phyloP scores from a whole-genome alignment of 2,888 invertebrate genomes.

The Megamerina dolium region DNA sequence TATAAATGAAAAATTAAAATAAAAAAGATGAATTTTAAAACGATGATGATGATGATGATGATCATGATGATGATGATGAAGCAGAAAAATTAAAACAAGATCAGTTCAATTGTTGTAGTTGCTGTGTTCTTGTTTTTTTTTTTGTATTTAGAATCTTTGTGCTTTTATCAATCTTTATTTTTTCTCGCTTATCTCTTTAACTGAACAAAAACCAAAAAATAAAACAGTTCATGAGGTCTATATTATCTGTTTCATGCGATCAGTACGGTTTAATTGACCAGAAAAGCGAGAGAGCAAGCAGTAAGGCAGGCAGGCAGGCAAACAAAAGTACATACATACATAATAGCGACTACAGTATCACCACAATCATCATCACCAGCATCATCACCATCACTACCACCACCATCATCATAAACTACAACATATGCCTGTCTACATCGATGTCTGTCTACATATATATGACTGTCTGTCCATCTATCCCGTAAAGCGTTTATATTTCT shows the following conservation, averaged over 20 bases:
- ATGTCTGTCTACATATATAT: too few relatives aligned
- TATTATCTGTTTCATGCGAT: slow-evolving; percentile 43
- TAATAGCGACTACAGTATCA: too few relatives aligned
- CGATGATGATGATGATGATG: too few relatives aligned
- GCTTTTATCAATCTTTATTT: slow-evolving; percentile 40
- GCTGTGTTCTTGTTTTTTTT: slow-evolving; percentile 6
- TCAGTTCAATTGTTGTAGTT: slow-evolving; percentile 8
- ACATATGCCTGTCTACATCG: too few relatives aligned
- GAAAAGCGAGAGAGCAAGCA: slow-evolving; percentile 8
- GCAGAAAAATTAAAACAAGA: too few relatives aligned
- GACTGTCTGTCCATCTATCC: slow-evolving; percentile 1
- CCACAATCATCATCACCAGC: slow-evolving; percentile 10
- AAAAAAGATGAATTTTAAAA: slow-evolving; percentile 5
- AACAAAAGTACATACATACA: too few relatives aligned
- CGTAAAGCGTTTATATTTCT: neutral
- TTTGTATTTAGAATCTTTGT: slow-evolving; percentile 25
- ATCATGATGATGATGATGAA: too few relatives aligned
- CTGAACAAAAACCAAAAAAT: too few relatives aligned
- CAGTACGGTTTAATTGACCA: slow-evolving; percentile 19
- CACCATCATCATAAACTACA: too few relatives aligned
- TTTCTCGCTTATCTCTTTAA: slow-evolving; percentile 37
- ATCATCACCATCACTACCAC: too few relatives aligned
- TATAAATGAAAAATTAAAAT: neutral
- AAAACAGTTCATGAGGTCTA: slow-evolving; percentile 43
- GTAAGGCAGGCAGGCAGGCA: slow-evolving; percentile 3